Base-by-base conservation (phyloP, 2,797 vertebrate genomes). In the Sebastolobus alascanus region DNA sequence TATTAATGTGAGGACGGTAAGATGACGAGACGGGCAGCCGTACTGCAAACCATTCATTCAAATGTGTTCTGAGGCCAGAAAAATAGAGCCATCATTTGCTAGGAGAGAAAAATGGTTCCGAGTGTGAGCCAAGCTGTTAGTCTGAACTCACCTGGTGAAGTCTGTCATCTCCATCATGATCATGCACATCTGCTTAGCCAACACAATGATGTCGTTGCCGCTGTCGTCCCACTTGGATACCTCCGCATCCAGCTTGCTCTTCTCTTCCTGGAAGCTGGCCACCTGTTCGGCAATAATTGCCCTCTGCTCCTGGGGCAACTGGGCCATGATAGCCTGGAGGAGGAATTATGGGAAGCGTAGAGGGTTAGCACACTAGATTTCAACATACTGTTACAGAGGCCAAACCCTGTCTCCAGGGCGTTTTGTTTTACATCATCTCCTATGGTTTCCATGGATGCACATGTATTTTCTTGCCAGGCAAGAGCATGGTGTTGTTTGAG, bases 151-250 rank as follows among this genome's bases (percentile, higher is more conserved):
- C 98, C 99, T 98, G 80, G 99, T 99, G 92, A 99, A 99, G 92
- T 99, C 99, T 3, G 99, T 99, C 99, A 99, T 99, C 93, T 99
- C 99, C 99, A 99, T 99, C 99, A 99, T 99, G 86, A 99, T 99
- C 99, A 99, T 99, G 88, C 99, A 99, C 99, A 99, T 99, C 96
- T 99, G 98, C 89, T 99, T 99, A 79, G 98, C 98, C 95, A 99
- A 87, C 56, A 99, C 99, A n/a, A 99, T 99, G 93, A 99, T 99
- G 86, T 99, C 99, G 73, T 99, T 99, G 87, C 98, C 98, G 1
- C 97, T 99, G 96, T 99, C 99, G 1, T 99, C 99, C 99, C 99
- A 99, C 91, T 99, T 99, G 92, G 99, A 98, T 71, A 99, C 98
- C 89, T 99, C 99, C 0, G 99, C 99, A 31, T 99, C 99, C 94